Percentiles rank a stretch among this genome's conserved stretches.
phyloP scores from a whole-genome alignment of 2,888 invertebrate genomes.

The Keiferia lycopersicella region DNA sequence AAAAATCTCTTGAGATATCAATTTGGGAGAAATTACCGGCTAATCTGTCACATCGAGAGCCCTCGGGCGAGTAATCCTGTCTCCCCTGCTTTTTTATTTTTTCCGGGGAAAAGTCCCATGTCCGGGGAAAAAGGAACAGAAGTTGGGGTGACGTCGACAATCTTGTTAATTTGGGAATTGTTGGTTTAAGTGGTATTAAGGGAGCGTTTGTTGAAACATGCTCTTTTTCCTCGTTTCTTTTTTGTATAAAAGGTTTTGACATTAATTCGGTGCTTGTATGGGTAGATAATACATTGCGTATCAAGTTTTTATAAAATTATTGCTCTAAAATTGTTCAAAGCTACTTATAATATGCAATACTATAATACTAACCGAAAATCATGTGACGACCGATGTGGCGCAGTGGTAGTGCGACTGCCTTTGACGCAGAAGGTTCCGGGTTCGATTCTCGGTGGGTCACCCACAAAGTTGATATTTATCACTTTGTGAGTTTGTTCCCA shows the following conservation, averaged over 20 bases:
- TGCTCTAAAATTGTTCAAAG: too few relatives aligned
- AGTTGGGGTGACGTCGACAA: constrained; percentile 48
- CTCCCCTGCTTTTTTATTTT: constrained; percentile 64
- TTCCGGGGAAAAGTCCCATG: constrained; percentile 48
- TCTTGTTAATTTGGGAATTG: constrained; percentile 74
- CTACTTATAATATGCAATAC: too few relatives aligned
- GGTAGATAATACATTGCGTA: too few relatives aligned
- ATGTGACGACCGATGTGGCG: too few relatives aligned
- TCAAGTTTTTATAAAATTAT: too few relatives aligned
- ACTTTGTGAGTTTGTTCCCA: too few relatives aligned
- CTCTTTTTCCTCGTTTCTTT: neutral
- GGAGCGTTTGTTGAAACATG: constrained; percentile 27
- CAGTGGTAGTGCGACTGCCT: too few relatives aligned
- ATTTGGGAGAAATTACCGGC: constrained; percentile 76
- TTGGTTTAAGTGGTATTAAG: constrained; percentile 58
- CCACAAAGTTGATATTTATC: too few relatives aligned
- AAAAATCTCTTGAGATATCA: constrained; percentile 74
- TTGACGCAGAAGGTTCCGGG: too few relatives aligned
- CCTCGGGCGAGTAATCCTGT: constrained; percentile 64
- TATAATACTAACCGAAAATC: too few relatives aligned
- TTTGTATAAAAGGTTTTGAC: neutral
- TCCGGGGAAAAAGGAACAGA: constrained; percentile 45
- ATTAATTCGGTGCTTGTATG: too few relatives aligned
- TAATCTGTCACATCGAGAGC: constrained; percentile 78
- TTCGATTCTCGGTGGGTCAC: too few relatives aligned